Percentiles rank a stretch among this genome's conserved stretches.
Conservation (phyloP, 2,888 invertebrate species). For the Tipula vernalis region DNA sequence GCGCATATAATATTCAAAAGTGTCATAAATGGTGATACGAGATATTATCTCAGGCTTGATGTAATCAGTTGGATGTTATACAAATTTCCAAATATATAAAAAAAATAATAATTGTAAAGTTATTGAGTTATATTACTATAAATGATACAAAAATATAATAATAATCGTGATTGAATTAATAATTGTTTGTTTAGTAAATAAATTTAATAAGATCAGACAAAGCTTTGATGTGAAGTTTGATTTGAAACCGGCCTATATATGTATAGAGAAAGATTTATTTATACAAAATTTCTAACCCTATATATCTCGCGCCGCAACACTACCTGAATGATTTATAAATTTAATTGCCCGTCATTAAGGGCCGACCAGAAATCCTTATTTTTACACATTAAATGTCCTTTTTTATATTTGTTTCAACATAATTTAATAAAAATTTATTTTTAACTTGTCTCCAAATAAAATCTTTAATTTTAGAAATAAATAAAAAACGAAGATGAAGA, state of each 20-base stretch:
- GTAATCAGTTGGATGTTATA: not conserved
- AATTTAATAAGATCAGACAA: not conserved
- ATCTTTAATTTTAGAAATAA: not conserved
- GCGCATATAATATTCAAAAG: not conserved
- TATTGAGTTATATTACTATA: not conserved
- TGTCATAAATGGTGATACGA: constrained; percentile 10
- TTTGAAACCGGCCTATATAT: not conserved
- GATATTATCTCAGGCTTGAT: not conserved
- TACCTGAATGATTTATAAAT: not conserved
- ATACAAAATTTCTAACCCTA: not conserved
- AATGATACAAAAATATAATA: not conserved
- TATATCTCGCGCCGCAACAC: not conserved
- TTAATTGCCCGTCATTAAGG: not conserved
- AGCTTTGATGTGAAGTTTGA: not conserved
- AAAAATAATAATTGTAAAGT: not conserved
- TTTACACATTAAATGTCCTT: not conserved
- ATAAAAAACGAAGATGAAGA: not conserved
- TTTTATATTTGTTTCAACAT: not conserved
- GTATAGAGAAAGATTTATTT: not conserved
- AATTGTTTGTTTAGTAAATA: not conserved
- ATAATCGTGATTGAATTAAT: not conserved
- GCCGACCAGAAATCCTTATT: not conserved
- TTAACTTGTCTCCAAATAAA: not conserved
- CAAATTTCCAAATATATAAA: not conserved
- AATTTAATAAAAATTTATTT: not conserved